A percentile compares a stretch with the other conserved stretches of the same genome.
phyloP scores from a whole-genome alignment of 1,140 invertebrate genomes.

The Glomeris maerens region DNA sequence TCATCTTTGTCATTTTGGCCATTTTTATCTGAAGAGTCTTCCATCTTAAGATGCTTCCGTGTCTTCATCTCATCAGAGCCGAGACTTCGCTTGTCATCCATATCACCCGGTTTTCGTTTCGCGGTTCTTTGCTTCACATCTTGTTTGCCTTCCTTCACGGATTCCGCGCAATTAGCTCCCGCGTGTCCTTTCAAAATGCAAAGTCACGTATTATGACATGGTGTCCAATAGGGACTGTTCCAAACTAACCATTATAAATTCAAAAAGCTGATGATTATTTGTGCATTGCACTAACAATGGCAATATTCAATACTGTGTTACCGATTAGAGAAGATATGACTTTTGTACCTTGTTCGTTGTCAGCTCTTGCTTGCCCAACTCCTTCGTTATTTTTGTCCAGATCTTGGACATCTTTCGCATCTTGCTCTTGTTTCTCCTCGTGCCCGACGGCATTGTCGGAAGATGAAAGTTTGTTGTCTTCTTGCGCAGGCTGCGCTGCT shows the following conservation, averaged over 20 bases:
- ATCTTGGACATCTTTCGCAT: neutral
- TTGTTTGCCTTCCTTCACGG: too few relatives aligned
- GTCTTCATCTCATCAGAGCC: conserved; percentile 44
- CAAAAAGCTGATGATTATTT: too few relatives aligned
- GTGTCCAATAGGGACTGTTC: too few relatives aligned
- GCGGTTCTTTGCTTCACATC: conserved; percentile 22
- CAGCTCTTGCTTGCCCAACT: conserved; percentile 39
- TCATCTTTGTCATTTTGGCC: conserved; percentile 18
- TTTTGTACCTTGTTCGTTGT: conserved; percentile 30
- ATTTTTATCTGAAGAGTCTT: conserved; percentile 30
- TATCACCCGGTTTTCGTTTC: conserved; percentile 40
- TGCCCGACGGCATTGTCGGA: neutral
- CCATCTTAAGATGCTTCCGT: conserved; percentile 45
- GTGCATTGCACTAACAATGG: too few relatives aligned
- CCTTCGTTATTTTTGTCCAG: neutral
- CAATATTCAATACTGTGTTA: too few relatives aligned
- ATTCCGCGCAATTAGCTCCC: too few relatives aligned
- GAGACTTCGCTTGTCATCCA: conserved; percentile 44
- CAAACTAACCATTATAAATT: too few relatives aligned
- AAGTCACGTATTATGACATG: too few relatives aligned
- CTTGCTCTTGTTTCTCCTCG: neutral
- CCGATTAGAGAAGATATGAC: too few relatives aligned
- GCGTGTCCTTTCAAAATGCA: too few relatives aligned
- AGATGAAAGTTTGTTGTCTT: neutral
- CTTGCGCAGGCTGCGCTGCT: neutral